Evolutionary conservation across 2,888 invertebrate genomes (phyloP), one percentile per base, ranked within the genome.

Genomic region (Callyntrura guangdongensis): DNA sequence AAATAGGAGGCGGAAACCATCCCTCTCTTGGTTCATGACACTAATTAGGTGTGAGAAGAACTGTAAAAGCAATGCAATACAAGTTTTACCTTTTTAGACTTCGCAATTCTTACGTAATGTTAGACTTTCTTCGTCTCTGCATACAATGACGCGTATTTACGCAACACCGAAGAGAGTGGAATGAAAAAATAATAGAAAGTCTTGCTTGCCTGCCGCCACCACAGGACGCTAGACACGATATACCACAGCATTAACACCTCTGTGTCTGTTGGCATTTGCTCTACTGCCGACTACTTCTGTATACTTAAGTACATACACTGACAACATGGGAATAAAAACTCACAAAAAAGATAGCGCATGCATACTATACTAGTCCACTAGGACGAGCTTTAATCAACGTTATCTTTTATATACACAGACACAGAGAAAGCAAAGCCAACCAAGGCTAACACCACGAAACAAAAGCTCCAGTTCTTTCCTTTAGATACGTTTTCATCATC

Each of bases 21-120:
- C 86, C 45, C 47, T 86, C 86, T 86, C 86, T 64, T 64, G 49
- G 87, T 81, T 87, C 87, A 87, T 87, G 87, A 87, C 87, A 87
- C 87, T 87, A 87, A 87, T 87, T 87, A 87, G 87, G 87, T 81
- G 87, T 81, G 87, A 87, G 87, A 74, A 77, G 77, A 74, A 59
- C 56, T 56, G 72, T 59, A 85, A 85, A 85, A 56, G 45, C 59
- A 59, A 45, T 69, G n/a, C n/a, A 69, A 36, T 69, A 36, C 14
- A 69, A 12, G 14, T 2, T 27, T 20, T 72, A 12, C 45, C 69
- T 45, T 45, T 45, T 36, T n/a, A 5, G 6, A 22, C 36, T 36
- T 36, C 36, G 36, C 36, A 36, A 36, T 36, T 36, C 36, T 36
- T 36, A 6, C 36, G 36, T 36, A 36, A 36, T 36, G 6, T 36